Evolutionary conservation across 2,888 invertebrate genomes (phyloP).

Genomic region (Aphrophora alni): DNA sequence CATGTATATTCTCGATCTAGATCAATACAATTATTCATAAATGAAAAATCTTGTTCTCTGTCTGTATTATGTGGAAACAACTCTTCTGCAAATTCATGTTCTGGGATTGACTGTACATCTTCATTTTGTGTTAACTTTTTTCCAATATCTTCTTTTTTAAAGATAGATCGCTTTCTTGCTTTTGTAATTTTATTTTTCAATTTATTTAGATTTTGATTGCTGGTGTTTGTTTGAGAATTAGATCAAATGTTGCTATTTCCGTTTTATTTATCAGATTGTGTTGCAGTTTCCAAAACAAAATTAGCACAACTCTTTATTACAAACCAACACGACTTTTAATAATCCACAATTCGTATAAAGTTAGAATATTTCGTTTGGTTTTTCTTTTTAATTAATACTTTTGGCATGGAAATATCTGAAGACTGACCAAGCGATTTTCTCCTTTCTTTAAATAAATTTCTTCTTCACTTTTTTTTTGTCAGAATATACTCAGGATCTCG

Average conservation of each 20-base stretch:
- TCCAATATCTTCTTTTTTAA: too few relatives aligned
- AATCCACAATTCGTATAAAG: background rate
- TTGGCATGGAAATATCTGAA: background rate
- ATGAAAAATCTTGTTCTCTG: background rate
- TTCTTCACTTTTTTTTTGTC: slow-evolving; percentile 37
- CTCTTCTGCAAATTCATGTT: background rate
- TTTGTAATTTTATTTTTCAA: background rate
- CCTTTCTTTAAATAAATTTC: slow-evolving; percentile 23
- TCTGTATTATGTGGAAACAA: background rate
- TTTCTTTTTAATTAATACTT: background rate
- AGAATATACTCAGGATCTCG: slow-evolving; percentile 36
- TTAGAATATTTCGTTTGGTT: background rate
- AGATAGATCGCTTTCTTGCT: background rate
- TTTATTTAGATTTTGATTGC: background rate
- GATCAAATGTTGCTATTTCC: background rate
- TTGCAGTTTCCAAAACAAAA: background rate
- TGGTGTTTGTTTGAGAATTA: background rate
- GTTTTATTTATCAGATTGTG: background rate
- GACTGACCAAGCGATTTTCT: background rate
- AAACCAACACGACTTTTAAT: slow-evolving; percentile 19
- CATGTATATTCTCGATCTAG: background rate
- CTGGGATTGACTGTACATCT: background rate
- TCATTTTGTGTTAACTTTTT: background rate
- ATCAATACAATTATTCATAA: background rate
- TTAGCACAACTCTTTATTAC: slow-evolving; percentile 23